Conservation (phyloP, 2,888 invertebrate species). For the Chirona hameri region DNA sequence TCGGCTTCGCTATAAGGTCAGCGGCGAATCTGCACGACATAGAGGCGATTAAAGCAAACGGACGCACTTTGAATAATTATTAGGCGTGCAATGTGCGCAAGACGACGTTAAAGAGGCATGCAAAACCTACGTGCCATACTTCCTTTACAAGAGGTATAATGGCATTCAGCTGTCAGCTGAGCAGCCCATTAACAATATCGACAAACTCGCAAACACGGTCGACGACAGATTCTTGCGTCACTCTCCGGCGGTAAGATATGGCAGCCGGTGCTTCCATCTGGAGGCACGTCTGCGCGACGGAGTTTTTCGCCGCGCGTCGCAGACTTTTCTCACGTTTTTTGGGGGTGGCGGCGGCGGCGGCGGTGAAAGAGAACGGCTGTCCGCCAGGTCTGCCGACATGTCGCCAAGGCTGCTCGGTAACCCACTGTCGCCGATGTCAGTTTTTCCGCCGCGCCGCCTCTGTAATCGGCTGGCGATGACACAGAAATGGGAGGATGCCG, state of each 20-base stretch:
- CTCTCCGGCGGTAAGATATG: background rate
- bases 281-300: background rate
- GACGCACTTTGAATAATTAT: background rate
- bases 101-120: background rate
- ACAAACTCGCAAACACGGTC: background rate
- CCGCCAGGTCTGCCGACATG: background rate
- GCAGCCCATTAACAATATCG: background rate
- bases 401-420: background rate
- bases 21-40: too few species aligned
- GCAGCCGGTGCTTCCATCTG: background rate
- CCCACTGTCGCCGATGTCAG: background rate
- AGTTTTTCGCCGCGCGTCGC: background rate
- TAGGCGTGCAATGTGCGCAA: background rate
- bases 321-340: constrained; percentile 1
- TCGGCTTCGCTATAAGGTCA: too few species aligned
- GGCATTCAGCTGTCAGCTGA: background rate
- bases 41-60: too few species aligned
- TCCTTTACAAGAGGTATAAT: background rate
- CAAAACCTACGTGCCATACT: background rate
- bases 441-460: background rate
- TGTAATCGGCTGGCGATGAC: background rate
- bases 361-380: background rate
- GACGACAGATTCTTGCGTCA: background rate
- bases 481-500: background rate
- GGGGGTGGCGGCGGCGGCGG: background rate